Evolutionary conservation across 2,888 invertebrate species (phyloP), one percentile per base, ranked within the genome.

Genomic region (Rhabditophanes sp.): DNA sequence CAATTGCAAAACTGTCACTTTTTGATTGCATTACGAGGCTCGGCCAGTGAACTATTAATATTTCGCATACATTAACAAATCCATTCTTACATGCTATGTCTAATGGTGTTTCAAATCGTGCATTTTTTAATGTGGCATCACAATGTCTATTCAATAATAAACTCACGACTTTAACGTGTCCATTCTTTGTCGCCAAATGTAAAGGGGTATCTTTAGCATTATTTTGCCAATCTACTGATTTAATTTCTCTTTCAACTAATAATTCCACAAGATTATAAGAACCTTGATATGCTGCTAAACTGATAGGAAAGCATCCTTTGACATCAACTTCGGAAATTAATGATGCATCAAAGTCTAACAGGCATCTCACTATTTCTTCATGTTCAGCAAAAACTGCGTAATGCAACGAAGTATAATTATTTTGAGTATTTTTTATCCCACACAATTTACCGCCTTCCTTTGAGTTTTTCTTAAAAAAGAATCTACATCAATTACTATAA

Each of bases 31-130:
- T 42, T 5, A 50, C 43, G 9, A 57, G 33, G 19, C 52, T 46
- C 4, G 58, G 58, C 15, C 45, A 48, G 22, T 42, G 30, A 22
- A 26, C 23, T 17, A 54, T 28, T 11, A 57, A 39, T 6, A 50
- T 25, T 11, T 41, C 36, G 35, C 50, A 51, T 5, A 56, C 50
- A 9, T 36, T 37, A 3, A 39, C 41, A 32, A 47, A 48, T 5
- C 56, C 56, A 11, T 68, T 71, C 69, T 87, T 83, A 33, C 85
- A 82, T 6, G 90, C 88, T 41, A 93, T 75, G 67, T 93, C 90
- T 58, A 93, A 71, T 0, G 88, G 80, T 21, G 84, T 83, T 67
- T 88, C 88, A 33, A 82, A 81, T 16, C 55, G 46, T 2, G 55
- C 57, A 29, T 60, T 60, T n/a, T 53, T 35, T 8, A 50, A 35